Percentiles rank a stretch among this genome's conserved stretches.
These are phyloP conservation scores for Diphyllodes magnificus DNA, from an alignment of 2,113 vertebrate species.

Conservation along the genomic window DNA sequence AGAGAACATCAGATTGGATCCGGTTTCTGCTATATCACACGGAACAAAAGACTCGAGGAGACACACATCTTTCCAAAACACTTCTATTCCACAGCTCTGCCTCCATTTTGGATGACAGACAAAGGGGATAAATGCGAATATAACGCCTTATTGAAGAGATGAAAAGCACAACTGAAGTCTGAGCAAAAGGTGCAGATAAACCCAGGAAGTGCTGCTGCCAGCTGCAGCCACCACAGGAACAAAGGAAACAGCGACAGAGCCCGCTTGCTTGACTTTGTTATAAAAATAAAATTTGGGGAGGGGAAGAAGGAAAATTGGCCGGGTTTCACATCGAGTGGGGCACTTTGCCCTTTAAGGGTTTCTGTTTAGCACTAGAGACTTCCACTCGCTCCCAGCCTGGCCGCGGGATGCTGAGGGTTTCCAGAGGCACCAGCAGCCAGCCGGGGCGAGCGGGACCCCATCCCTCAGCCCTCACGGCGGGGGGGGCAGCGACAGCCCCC, in stretches of 20 bases:
- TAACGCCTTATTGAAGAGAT: neutral
- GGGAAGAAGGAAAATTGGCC: too few species aligned
- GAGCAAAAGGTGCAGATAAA: neutral
- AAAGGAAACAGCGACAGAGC: slow-evolving; percentile 21
- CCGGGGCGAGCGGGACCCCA: neutral
- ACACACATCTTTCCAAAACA: slow-evolving; percentile 15
- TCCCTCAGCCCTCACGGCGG: neutral
- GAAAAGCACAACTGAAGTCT: neutral
- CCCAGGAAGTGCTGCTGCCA: slow-evolving; percentile 37
- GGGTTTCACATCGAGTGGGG: neutral
- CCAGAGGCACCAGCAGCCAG: neutral
- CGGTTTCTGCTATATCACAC: neutral
- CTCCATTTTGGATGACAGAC: slow-evolving; percentile 59
- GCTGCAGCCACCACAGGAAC: neutral
- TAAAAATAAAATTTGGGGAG: neutral
- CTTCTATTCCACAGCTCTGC: slow-evolving; percentile 18
- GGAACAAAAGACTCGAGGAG: slow-evolving; percentile 37
- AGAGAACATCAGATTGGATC: slow-evolving; percentile 2
- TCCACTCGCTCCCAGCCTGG: neutral
- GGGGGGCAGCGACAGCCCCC: neutral
- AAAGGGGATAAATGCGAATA: neutral
- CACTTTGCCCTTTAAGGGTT: neutral
- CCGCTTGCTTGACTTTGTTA: neutral
- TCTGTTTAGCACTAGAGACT: neutral
- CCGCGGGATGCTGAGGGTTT: neutral